Base-by-base conservation (phyloP, 2,113 vertebrate genomes). In the Grallaria varia region DNA sequence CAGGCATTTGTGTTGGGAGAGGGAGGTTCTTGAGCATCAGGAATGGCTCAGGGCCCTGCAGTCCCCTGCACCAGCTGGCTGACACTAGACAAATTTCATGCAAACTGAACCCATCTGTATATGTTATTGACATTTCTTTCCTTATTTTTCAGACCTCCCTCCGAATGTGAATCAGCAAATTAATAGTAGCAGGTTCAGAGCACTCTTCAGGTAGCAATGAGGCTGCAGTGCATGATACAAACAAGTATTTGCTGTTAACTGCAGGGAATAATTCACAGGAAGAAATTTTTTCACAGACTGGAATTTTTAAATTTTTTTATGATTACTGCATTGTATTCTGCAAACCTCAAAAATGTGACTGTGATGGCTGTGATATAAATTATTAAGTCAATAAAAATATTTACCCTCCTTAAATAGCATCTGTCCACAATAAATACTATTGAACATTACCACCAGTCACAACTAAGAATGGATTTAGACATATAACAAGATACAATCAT, bases 1-100 rank as follows among this genome's bases (percentile, higher is more conserved):
- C 3, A 2, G 10, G 37, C 2, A 0, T 33, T 33, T 27, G 42
- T 17, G 42, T 66, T 44, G 3, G 3, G 0, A 83, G 28, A 37
- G 31, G 2, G 30, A 72, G 21, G 39, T 13, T 35, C 17, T 8
- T 9, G 14, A 42, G 22, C 16, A 27, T 7, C 50, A 45, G 35
- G 40, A 88, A 45, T 0, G 16, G 21, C 24, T 73, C 58, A 16
- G 11, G 40, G 55, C 24, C 5, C 0, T 7, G 47, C 39, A 78
- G 44, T 6, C 10, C 24, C 45, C 64, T 58, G 50, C 42, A 18
- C 4, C 0, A 1, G 16, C 53, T 73, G 72, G 9, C 74, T 76
- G 40, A 18, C 37, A 19, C 53, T 8, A 24, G 18, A 10, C 33
- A 0, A 0, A 35, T 62, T 83, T 25, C 59, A 53, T 11, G 17